Conservation (phyloP, 2,113 vertebrate genomes). For the Seriola dumerili region DNA sequence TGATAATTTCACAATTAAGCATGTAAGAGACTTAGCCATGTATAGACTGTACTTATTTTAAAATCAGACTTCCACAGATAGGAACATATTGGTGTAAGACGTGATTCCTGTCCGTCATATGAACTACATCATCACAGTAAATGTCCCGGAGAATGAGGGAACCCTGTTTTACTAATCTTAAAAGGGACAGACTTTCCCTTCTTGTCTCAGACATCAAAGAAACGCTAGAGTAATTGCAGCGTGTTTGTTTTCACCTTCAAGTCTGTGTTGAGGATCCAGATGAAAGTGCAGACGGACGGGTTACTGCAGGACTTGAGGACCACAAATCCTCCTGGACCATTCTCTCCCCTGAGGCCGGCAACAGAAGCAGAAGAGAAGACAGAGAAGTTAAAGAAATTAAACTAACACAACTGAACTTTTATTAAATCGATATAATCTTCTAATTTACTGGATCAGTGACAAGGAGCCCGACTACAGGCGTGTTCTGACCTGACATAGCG, state of each 20-base stretch:
- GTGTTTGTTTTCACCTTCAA: conserved; percentile 88
- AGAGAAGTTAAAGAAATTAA: background rate
- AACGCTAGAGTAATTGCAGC: background rate
- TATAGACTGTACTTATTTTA: too few species aligned
- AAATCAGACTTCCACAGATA: too few species aligned
- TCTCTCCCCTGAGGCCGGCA: conserved; percentile 89
- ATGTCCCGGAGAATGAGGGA: too few species aligned
- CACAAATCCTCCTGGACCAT: conserved; percentile 95
- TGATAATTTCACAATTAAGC: too few species aligned
- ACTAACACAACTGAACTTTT: background rate
- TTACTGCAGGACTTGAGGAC: conserved; percentile 92
- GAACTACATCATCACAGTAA: too few species aligned
- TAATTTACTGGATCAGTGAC: conserved; percentile 10
- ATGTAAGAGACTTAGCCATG: too few species aligned
- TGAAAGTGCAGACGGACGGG: conserved; percentile 92
- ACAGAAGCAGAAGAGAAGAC: background rate
- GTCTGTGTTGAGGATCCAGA: conserved; percentile 98
- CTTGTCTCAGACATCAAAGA: background rate
- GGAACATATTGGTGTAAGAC: too few species aligned
- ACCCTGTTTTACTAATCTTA: background rate
- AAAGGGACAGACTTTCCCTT: background rate
- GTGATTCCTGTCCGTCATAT: too few species aligned
- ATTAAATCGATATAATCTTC: background rate
- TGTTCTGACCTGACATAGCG: conserved; percentile 92
- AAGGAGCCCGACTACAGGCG: background rate